A percentile compares a stretch with the other conserved stretches of the same genome.
phyloP scores from a whole-genome alignment of 2,888 invertebrate species.

The Steinernema scapterisci region DNA sequence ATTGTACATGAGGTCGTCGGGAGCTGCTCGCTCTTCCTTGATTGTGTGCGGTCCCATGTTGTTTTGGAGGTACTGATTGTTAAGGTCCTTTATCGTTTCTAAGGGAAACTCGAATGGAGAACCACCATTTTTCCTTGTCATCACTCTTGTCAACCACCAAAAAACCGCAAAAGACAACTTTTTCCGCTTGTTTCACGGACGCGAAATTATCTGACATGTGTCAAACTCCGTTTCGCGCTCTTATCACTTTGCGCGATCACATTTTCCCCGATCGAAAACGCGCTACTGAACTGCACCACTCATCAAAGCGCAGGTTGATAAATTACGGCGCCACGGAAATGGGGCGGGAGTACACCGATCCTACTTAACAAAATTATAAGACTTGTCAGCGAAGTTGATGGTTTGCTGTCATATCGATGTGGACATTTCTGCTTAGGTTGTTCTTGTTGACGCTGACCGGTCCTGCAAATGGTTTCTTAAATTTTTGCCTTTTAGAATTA shows the following conservation, averaged over 20 bases:
- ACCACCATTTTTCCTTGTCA: too few relatives aligned
- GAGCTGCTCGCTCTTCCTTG: too few relatives aligned
- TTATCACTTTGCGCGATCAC: constrained; percentile 14
- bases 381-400: constrained; percentile 5
- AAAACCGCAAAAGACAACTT: too few relatives aligned
- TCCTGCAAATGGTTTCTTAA: background rate
- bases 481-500: background rate
- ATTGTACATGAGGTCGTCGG: too few relatives aligned
- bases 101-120: too few relatives aligned
- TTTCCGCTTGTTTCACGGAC: too few relatives aligned
- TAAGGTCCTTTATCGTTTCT: too few relatives aligned
- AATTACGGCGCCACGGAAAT: constrained; percentile 15
- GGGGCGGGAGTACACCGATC: constrained; percentile 22
- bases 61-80: too few relatives aligned
- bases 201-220: background rate
- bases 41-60: too few relatives aligned
- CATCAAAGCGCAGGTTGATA: background rate
- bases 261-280: background rate
- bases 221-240: background rate
- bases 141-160: too few relatives aligned
- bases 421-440: too few relatives aligned
- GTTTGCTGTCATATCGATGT: constrained; percentile 13
- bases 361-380: constrained; percentile 10
- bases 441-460: background rate
- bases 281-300: background rate